phyloP scores from a whole-genome alignment of 2,797 vertebrate species.

The Melopsittacus undulatus region DNA sequence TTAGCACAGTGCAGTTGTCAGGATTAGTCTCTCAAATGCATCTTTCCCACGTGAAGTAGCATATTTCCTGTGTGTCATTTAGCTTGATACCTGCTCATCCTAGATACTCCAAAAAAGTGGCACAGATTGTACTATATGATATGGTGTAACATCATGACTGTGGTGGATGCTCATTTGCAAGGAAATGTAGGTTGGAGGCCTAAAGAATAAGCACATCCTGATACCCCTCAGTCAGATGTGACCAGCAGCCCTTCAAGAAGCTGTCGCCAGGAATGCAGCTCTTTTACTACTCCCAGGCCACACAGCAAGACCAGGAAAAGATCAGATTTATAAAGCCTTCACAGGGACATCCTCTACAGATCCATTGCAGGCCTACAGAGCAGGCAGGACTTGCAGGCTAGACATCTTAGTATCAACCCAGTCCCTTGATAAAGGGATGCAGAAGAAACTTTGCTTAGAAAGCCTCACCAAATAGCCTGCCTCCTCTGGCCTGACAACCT shows the following conservation, averaged over 20 bases:
- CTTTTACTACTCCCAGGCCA: not conserved
- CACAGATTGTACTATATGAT: not conserved
- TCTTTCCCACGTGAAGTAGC: rapidly evolving
- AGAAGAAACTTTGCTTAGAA: not conserved
- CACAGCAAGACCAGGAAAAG: not conserved
- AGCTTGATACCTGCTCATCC: not conserved
- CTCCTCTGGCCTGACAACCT: rapidly evolving
- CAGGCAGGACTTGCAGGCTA: not conserved
- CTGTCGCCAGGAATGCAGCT: not conserved
- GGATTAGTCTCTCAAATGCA: not conserved
- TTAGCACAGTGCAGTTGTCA: not conserved
- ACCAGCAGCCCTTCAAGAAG: not conserved
- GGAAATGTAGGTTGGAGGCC: not conserved
- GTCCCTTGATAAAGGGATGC: not conserved
- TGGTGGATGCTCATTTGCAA: not conserved
- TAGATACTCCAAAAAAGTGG: not conserved
- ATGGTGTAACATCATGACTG: not conserved
- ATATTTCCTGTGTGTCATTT: not conserved
- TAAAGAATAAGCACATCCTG: not conserved
- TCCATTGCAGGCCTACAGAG: not conserved
- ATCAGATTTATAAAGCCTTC: not conserved
- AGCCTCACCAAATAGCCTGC: not conserved
- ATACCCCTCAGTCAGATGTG: rapidly evolving
- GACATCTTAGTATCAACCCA: not conserved
- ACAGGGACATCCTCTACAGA: not conserved